A percentile compares a stretch with the other conserved stretches of the same genome.
Evolutionary conservation across 1,140 invertebrate species (phyloP).

Genomic region (Charaxes varanes): DNA sequence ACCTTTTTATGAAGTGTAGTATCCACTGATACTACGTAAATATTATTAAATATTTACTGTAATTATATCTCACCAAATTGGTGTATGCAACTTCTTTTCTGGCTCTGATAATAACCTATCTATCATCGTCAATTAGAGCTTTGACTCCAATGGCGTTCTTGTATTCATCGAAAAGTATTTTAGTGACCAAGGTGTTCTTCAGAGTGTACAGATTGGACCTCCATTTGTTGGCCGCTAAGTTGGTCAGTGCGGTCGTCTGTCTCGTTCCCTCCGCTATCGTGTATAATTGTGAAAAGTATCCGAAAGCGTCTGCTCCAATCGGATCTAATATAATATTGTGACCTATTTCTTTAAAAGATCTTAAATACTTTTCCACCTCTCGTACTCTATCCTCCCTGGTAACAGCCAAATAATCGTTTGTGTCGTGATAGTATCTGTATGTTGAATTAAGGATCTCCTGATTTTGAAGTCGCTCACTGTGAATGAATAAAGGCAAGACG

Average conservation of each 20-base stretch:
- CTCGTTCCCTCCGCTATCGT: slow-evolving; percentile 81
- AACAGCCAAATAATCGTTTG: slow-evolving; percentile 24
- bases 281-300: slow-evolving; percentile 78
- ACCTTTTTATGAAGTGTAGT: no score
- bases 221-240: slow-evolving; percentile 70
- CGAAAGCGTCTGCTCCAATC: slow-evolving; percentile 81
- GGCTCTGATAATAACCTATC: slow-evolving; percentile 44
- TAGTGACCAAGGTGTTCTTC: slow-evolving; percentile 52
- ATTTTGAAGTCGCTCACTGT: slow-evolving; percentile 29
- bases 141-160: slow-evolving; percentile 75
- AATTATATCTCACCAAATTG: no score
- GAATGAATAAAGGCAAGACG: slow-evolving; percentile 44
- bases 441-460: slow-evolving; percentile 13
- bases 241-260: slow-evolving; percentile 76
- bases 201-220: slow-evolving; percentile 71
- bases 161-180: slow-evolving; percentile 75
- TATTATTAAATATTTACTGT: no score
- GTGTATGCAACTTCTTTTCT: slow-evolving; percentile 56
- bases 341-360: slow-evolving; percentile 29
- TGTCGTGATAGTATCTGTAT: slow-evolving; percentile 24
- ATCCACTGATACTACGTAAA: no score
- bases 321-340: slow-evolving; percentile 70
- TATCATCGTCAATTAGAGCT: slow-evolving; percentile 25
- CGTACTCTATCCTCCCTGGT: slow-evolving; percentile 13
- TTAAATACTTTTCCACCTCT: slow-evolving; percentile 19